Conservation (phyloP, 2,888 invertebrate genomes). For the Limnephilus rhombicus region DNA sequence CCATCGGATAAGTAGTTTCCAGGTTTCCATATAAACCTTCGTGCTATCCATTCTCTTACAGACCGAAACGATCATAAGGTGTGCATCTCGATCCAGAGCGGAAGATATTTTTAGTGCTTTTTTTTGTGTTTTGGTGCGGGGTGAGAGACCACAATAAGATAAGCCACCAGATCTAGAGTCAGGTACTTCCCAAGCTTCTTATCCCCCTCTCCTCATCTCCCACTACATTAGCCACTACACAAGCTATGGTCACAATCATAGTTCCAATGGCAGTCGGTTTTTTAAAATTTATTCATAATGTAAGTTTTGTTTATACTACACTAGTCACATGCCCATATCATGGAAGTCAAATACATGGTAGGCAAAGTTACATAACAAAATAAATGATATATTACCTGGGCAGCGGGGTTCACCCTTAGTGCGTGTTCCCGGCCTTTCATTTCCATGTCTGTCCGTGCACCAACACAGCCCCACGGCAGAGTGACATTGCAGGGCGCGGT, state of each 20-base stretch:
- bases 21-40: not conserved
- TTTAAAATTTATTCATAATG: too few relatives aligned
- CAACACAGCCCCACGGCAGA: constrained; percentile 92
- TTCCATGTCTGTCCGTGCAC: constrained; percentile 96
- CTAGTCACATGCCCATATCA: too few relatives aligned
- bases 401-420: constrained; percentile 84
- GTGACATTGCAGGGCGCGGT: constrained; percentile 92
- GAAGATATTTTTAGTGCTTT: too few relatives aligned
- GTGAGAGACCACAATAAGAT: not conserved
- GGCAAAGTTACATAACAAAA: not conserved
- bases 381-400: constrained; percentile 57
- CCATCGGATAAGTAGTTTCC: not conserved
- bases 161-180: not conserved
- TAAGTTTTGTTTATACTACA: too few relatives aligned
- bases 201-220: not conserved
- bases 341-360: too few relatives aligned
- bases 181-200: not conserved
- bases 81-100: too few relatives aligned
- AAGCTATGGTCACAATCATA: not conserved
- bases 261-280: not conserved
- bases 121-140: too few relatives aligned
- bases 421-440: constrained; percentile 91
- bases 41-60: too few relatives aligned
- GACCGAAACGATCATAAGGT: too few relatives aligned
- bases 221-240: not conserved